Conservation (phyloP, 1,140 invertebrate genomes). For the Aphelinus atriplicis region DNA sequence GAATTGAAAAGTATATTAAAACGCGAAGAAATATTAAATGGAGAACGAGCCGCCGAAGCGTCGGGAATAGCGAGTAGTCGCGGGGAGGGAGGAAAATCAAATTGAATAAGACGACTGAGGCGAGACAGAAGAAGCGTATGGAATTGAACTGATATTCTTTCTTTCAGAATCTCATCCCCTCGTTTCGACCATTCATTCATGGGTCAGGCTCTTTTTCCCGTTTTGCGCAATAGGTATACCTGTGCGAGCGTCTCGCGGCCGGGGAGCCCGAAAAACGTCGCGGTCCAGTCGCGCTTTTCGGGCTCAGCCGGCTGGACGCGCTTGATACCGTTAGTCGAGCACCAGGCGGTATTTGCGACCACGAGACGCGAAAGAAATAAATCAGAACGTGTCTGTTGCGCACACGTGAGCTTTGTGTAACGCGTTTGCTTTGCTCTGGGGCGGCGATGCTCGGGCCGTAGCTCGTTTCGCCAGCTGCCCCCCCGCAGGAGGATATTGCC, state of each 20-base stretch:
- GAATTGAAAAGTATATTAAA: too few species aligned
- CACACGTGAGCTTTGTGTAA: constrained; percentile 35
- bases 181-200: constrained; percentile 67
- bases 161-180: constrained; percentile 67
- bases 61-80: too few species aligned
- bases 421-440: constrained; percentile 17
- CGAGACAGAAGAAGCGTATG: constrained; percentile 46
- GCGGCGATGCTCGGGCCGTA: neutral
- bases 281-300: neutral
- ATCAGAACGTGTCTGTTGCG: neutral
- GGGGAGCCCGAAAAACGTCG: too few species aligned
- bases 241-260: constrained; percentile 37
- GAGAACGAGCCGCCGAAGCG: too few species aligned
- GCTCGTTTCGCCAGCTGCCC: neutral
- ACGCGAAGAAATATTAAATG: too few species aligned
- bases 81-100: too few species aligned
- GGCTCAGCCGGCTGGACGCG: constrained; percentile 46
- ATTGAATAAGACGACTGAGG: constrained; percentile 11
- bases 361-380: neutral
- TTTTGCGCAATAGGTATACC: constrained; percentile 67
- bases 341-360: neutral
- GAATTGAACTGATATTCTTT: constrained; percentile 65
- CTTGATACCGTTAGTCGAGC: constrained; percentile 47
- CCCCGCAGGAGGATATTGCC: neutral
- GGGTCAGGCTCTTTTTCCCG: constrained; percentile 67